Conservation (phyloP, 1,140 invertebrate genomes). For the Aphelinus atriplicis region DNA sequence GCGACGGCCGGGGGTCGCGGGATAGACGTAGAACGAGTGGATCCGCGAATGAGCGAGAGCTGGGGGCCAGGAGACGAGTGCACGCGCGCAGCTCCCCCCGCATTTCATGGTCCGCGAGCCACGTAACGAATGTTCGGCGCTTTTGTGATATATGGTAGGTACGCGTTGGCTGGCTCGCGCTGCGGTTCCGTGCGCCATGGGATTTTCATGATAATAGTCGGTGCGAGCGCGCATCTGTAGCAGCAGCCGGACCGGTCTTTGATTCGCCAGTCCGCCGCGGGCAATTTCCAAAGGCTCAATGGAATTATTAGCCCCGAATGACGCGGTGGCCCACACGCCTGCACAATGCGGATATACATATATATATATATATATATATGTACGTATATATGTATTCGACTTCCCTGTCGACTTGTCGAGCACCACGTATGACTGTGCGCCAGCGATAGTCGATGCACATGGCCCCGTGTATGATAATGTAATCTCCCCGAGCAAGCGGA, state of each 20-base stretch:
- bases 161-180: slow-evolving; percentile 27
- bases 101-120: slow-evolving; percentile 62
- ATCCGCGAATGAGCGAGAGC: not conserved
- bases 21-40: not conserved
- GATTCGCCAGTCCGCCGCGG: not conserved
- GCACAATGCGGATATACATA: too few relatives aligned
- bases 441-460: too few relatives aligned
- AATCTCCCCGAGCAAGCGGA: too few relatives aligned
- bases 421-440: too few relatives aligned
- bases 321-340: too few relatives aligned
- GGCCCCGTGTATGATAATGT: too few relatives aligned
- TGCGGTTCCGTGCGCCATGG: not conserved
- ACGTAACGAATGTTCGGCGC: slow-evolving; percentile 62
- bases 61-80: too few relatives aligned
- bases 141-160: slow-evolving; percentile 63
- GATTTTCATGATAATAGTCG: slow-evolving; percentile 17
- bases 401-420: too few relatives aligned
- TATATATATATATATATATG: too few relatives aligned
- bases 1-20: slow-evolving; percentile 33
- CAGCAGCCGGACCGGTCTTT: not conserved
- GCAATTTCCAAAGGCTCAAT: not conserved
- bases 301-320: not conserved
- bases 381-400: too few relatives aligned
- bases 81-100: slow-evolving; percentile 38
- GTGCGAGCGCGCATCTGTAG: too few relatives aligned